A percentile compares a stretch with the other conserved stretches of the same genome.
Conservation (phyloP, 2,113 vertebrate species). For the Pachypanchax playfairii region DNA sequence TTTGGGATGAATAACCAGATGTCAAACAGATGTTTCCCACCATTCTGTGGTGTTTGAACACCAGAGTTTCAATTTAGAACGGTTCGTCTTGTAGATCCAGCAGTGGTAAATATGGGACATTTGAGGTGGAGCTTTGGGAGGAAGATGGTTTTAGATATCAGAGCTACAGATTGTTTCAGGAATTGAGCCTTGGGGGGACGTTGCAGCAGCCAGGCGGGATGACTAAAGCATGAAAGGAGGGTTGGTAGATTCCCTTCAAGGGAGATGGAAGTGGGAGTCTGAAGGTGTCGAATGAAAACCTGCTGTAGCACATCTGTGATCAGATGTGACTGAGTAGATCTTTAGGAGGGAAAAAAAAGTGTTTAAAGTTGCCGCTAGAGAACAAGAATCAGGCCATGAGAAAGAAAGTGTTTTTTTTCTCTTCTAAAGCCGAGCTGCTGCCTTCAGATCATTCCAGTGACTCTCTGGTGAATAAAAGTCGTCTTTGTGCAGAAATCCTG, state of each 20-base stretch:
- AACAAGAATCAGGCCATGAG: slow-evolving; percentile 7
- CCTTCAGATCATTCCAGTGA: slow-evolving; percentile 27
- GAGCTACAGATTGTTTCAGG: slow-evolving; percentile 57
- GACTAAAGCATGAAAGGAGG: slow-evolving; percentile 64
- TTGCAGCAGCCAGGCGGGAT: slow-evolving; percentile 56
- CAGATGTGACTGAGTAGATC: background rate
- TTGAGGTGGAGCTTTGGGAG: background rate
- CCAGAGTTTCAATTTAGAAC: slow-evolving; percentile 51
- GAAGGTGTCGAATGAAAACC: slow-evolving; percentile 44
- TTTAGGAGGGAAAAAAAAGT: background rate
- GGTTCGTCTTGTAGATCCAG: slow-evolving; percentile 41
- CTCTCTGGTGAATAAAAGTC: slow-evolving; percentile 32
- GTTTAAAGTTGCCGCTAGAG: slow-evolving; percentile 3
- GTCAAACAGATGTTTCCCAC: slow-evolving; percentile 35
- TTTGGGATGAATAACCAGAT: slow-evolving; percentile 57
- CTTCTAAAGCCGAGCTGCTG: slow-evolving; percentile 16
- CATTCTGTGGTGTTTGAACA: too few relatives aligned
- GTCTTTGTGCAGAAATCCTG: slow-evolving; percentile 14
- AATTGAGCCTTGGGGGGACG: slow-evolving; percentile 61
- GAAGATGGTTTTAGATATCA: slow-evolving; percentile 32
- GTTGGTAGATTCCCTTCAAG: slow-evolving; percentile 45
- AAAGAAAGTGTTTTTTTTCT: background rate
- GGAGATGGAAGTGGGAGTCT: slow-evolving; percentile 10
- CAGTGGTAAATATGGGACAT: slow-evolving; percentile 18
- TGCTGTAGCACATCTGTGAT: slow-evolving; percentile 18